Base-by-base conservation (phyloP, 2,888 invertebrate genomes). In the Apoderus coryli region DNA sequence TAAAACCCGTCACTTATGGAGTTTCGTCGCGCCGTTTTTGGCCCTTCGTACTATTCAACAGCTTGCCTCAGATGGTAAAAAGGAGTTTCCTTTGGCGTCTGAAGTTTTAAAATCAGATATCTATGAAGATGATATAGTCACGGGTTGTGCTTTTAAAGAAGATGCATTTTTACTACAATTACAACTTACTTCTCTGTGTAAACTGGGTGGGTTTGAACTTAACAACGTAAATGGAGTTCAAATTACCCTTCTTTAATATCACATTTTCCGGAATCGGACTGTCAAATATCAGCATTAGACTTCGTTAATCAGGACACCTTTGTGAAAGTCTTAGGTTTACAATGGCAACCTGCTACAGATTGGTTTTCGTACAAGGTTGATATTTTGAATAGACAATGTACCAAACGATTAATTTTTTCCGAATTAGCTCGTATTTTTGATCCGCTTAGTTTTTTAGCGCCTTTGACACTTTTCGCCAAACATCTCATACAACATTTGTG, bases 371-470 rank as follows among this genome's bases (percentile, higher is more conserved):
- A 25, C 14, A n/a, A 2, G 12, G 9, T 24, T 12, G 12, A 31
- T 3, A 5, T 9, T 2, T 4, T 14, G 23, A 24, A 31, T 10
- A n/a, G 16, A 4, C 15, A 22, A 2, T 32, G 27, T 11, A 34
- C 32, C 3, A 31, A 34, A 27, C 12, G 24, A 2, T 32, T 3
- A 6, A 11, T 34, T 14, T 32, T 34, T 12, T 34, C 30, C 5
- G 16, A 31, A 3, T 4, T 35, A 3, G 35, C 22, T 14, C 25
- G 33, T 10, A 28, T 35, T 11, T 33, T 22, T 23, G 35, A 33
- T 14, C 30, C 33, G 7, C 9, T 25, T 3, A 26, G 19, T 10
- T 33, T 3, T 26, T 22, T 31, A 4, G 12, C 34, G 3, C 26
- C 30, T 14, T 2, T 25, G 3, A 19, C 25, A 3, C 9, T 31